Evolutionary conservation across 2,888 invertebrate species (phyloP).

Genomic region (Mythimna albipuncta): DNA sequence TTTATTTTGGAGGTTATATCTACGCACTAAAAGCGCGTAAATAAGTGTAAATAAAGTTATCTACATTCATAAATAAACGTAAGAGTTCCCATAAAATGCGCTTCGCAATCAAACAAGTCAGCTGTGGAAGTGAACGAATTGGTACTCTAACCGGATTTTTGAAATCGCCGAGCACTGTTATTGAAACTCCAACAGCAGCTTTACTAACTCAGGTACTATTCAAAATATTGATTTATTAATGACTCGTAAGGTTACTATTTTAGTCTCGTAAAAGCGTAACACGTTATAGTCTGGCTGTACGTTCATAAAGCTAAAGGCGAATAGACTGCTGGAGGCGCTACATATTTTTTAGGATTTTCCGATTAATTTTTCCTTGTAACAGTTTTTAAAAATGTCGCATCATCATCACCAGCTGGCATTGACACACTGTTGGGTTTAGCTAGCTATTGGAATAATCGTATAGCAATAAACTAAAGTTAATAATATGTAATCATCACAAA

Average conservation of each 20-base stretch:
- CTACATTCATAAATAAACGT: neutral
- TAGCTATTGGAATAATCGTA: neutral
- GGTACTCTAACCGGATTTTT: slow-evolving; percentile 92
- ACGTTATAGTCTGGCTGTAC: neutral
- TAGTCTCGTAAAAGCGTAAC: neutral
- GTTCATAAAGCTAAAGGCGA: neutral
- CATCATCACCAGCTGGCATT: neutral
- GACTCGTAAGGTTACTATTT: neutral
- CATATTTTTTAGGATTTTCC: neutral
- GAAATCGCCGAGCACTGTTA: slow-evolving; percentile 87
- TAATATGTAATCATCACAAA: neutral
- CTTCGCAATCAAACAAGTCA: slow-evolving; percentile 91
- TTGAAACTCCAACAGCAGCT: slow-evolving; percentile 94
- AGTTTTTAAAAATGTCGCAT: neutral
- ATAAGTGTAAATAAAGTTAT: slow-evolving; percentile 40
- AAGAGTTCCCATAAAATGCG: slow-evolving; percentile 90
- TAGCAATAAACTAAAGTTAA: neutral
- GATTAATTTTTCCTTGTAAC: slow-evolving; percentile 9
- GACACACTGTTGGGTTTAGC: neutral
- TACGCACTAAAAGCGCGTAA: slow-evolving; percentile 40
- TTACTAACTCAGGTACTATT: slow-evolving; percentile 93
- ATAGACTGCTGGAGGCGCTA: neutral
- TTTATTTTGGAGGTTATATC: slow-evolving; percentile 46
- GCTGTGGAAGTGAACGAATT: slow-evolving; percentile 92
- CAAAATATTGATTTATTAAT: slow-evolving; percentile 21